Evolutionary conservation across 2,113 vertebrate species (phyloP).

Genomic region (Ellobius talpinus): DNA sequence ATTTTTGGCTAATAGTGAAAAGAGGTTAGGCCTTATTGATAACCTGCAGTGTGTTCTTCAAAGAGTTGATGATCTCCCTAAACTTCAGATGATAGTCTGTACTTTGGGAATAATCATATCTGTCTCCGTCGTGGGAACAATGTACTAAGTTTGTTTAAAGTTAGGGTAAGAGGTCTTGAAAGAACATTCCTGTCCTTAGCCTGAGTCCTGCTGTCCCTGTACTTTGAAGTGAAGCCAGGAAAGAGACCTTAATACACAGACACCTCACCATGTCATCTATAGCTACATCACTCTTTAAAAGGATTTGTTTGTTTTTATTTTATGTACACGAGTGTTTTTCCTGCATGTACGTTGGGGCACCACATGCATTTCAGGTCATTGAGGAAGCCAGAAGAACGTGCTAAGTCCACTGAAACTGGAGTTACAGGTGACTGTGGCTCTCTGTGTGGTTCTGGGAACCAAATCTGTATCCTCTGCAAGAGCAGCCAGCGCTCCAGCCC

Average conservation of each 20-base stretch:
- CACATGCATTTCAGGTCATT: neutral
- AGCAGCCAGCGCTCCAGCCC: neutral
- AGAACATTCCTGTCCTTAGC: neutral
- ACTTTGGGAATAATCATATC: neutral
- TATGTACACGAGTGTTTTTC: neutral
- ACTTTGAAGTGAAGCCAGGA: neutral
- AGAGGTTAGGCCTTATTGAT: neutral
- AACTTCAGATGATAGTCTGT: neutral
- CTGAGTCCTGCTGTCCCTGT: neutral
- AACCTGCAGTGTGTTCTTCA: neutral
- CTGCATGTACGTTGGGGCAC: too few relatives aligned
- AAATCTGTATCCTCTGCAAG: neutral
- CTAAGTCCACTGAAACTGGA: too few relatives aligned
- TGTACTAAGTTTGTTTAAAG: constrained; percentile 11
- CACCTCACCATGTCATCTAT: neutral
- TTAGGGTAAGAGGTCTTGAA: neutral
- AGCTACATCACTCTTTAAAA: neutral
- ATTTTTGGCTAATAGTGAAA: neutral
- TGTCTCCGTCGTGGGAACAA: neutral
- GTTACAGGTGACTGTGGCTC: neutral
- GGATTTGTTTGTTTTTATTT: neutral
- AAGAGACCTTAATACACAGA: neutral
- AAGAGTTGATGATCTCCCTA: neutral
- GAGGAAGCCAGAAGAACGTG: neutral
- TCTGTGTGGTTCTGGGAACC: neutral